Evolutionary conservation across 2,113 vertebrate genomes (phyloP).

Genomic region (Takifugu flavidus): DNA sequence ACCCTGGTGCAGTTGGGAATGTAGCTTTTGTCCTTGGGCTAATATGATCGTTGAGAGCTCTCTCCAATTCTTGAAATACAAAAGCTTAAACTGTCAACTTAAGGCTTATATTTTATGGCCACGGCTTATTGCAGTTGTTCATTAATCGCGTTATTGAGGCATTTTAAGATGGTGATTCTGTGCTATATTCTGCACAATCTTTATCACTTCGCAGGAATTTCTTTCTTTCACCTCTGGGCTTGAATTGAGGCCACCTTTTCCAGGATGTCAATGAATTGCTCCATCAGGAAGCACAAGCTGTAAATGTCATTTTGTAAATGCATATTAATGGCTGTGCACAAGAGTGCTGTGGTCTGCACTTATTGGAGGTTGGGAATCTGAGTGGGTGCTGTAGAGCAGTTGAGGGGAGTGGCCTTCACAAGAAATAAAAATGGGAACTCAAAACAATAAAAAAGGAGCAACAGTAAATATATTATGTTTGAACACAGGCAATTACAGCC

Average conservation of each 20-base stretch:
- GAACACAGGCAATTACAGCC: slow-evolving; percentile 71
- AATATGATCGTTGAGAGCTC: too few relatives aligned
- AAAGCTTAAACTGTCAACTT: too few relatives aligned
- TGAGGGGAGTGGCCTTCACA: slow-evolving; percentile 72
- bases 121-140: slow-evolving; percentile 3
- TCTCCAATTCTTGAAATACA: too few relatives aligned
- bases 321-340: slow-evolving; percentile 55
- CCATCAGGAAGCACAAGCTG: slow-evolving; percentile 49
- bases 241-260: slow-evolving; percentile 23
- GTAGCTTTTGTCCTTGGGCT: too few relatives aligned
- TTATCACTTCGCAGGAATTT: slow-evolving; percentile 34
- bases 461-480: slow-evolving; percentile 56
- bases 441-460: slow-evolving; percentile 36
- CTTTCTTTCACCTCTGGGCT: slow-evolving; percentile 14
- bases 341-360: slow-evolving; percentile 46
- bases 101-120: too few relatives aligned
- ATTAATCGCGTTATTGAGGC: slow-evolving; percentile 20
- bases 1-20: too few relatives aligned
- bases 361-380: slow-evolving; percentile 55
- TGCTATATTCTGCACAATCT: slow-evolving; percentile 31
- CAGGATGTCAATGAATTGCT: slow-evolving; percentile 56
- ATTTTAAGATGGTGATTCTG: slow-evolving; percentile 32
- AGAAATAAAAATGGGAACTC: slow-evolving; percentile 69
- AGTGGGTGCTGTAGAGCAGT: slow-evolving; percentile 58
- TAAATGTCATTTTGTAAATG: slow-evolving; percentile 66